Percentiles rank a stretch among this genome's conserved stretches.
phyloP scores from a whole-genome alignment of 1,140 invertebrate genomes.

The Drosophila ananassae region DNA sequence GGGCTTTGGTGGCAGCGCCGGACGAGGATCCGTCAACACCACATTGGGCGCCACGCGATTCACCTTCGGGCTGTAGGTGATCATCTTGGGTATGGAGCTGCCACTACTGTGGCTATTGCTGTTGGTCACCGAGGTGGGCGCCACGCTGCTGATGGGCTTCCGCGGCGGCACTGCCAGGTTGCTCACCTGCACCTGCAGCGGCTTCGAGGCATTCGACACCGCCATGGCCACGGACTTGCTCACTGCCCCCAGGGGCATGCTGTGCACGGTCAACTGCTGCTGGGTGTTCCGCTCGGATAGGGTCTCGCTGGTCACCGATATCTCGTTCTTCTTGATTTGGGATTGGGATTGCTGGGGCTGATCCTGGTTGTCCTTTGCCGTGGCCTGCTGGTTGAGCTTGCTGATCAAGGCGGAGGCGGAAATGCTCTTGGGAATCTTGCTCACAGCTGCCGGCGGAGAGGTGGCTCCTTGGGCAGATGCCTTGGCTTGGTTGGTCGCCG shows the following conservation, averaged over 20 bases:
- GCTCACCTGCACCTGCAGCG: constrained; percentile 64
- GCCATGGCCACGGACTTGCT: constrained; percentile 85
- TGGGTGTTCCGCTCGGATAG: constrained; percentile 69
- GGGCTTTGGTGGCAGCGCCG: constrained; percentile 90
- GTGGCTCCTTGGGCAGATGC: background rate
- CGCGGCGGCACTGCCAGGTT: constrained; percentile 84
- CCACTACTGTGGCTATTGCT: constrained; percentile 42
- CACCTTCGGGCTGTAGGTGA: constrained; percentile 86
- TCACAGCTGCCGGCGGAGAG: constrained; percentile 40
- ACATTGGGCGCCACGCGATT: constrained; percentile 82
- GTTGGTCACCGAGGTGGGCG: constrained; percentile 89
- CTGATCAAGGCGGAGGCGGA: constrained; percentile 66
- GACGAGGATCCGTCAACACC: constrained; percentile 84
- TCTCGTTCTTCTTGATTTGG: constrained; percentile 63
- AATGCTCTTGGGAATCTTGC: constrained; percentile 80
- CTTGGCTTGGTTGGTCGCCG: constrained; percentile 56
- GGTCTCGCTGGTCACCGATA: constrained; percentile 74
- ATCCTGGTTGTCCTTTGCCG: constrained; percentile 29
- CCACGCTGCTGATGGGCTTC: constrained; percentile 92
- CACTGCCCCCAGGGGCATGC: constrained; percentile 87
- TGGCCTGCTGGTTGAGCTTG: constrained; percentile 64
- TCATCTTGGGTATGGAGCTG: constrained; percentile 87
- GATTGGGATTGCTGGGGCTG: constrained; percentile 34
- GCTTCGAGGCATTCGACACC: constrained; percentile 60
- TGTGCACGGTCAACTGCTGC: constrained; percentile 87